Percentiles rank a stretch among this genome's conserved stretches.
phyloP scores from a whole-genome alignment of 1,140 invertebrate species.

The Elysia chlorotica region DNA sequence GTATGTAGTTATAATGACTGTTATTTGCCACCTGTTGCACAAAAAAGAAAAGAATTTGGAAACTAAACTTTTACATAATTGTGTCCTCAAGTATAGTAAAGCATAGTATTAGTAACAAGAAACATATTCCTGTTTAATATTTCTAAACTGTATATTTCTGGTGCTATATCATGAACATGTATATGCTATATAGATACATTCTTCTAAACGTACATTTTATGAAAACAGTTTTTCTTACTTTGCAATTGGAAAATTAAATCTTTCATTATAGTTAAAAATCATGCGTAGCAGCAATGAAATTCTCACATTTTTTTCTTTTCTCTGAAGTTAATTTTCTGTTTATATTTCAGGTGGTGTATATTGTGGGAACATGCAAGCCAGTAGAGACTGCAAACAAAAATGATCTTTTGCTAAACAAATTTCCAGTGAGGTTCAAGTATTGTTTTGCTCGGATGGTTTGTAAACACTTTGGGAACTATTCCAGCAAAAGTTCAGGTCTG shows the following conservation, averaged over 20 bases:
- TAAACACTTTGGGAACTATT: slow-evolving; percentile 7
- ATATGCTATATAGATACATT: too few species aligned
- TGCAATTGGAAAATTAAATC: neutral
- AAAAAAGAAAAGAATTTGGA: too few species aligned
- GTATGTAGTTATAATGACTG: neutral
- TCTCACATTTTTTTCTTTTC: neutral
- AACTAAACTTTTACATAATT: too few species aligned
- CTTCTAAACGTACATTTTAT: neutral
- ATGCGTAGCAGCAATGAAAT: neutral
- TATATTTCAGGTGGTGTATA: neutral
- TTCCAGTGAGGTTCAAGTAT: slow-evolving; percentile 14
- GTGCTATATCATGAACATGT: too few species aligned
- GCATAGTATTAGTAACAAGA: neutral
- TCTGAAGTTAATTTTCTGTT: neutral
- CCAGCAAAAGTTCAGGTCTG: neutral
- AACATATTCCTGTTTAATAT: neutral
- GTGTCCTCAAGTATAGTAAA: too few species aligned
- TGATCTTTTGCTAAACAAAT: neutral
- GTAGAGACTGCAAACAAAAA: slow-evolving; percentile 10
- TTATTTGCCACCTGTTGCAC: neutral
- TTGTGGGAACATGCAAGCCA: slow-evolving; percentile 12
- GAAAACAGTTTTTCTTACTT: neutral
- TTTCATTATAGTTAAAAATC: neutral
- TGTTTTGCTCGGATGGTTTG: slow-evolving; percentile 12
- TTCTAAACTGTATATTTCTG: too few species aligned